Conservation (phyloP, 1,140 invertebrate species). For the Ptiloglossa arizonensis region DNA sequence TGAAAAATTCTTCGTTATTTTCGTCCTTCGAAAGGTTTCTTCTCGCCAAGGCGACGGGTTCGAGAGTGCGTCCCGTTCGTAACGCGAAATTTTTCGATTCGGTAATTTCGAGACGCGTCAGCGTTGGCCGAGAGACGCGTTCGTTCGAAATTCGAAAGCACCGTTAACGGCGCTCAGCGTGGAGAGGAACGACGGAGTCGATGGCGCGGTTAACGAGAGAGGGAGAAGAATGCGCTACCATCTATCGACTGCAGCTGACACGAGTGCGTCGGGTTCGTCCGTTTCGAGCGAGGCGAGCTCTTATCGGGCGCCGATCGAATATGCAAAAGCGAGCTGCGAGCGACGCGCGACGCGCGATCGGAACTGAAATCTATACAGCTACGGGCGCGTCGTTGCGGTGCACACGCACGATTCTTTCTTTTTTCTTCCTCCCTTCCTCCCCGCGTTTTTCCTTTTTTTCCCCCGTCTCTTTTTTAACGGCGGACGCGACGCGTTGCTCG, state of each 20-base stretch:
- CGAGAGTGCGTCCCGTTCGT: too few relatives aligned
- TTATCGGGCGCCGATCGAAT: conserved; percentile 31
- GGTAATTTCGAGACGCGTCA: not conserved
- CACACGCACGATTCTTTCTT: too few relatives aligned
- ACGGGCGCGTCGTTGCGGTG: not conserved
- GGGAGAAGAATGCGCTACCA: not conserved
- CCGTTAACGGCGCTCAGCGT: too few relatives aligned
- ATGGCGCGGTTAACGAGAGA: not conserved
- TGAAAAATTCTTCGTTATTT: too few relatives aligned
- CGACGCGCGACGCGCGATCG: conserved; percentile 17
- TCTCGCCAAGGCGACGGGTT: too few relatives aligned
- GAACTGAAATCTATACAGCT: conserved; percentile 22
- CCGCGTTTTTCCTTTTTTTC: too few relatives aligned
- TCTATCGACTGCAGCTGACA: conserved; percentile 33
- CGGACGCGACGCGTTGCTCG: not conserved
- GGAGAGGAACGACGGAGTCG: too few relatives aligned
- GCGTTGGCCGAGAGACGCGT: too few relatives aligned
- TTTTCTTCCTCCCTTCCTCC: too few relatives aligned
- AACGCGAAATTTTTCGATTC: not conserved
- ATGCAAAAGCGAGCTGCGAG: conserved; percentile 31
- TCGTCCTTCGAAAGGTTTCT: too few relatives aligned
- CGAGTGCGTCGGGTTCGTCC: not conserved
- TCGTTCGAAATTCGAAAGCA: too few relatives aligned
- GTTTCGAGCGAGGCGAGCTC: not conserved
- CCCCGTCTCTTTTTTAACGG: too few relatives aligned